Base-by-base conservation (phyloP, 2,888 invertebrate species). In the Mesorhabditis spiculigera region DNA sequence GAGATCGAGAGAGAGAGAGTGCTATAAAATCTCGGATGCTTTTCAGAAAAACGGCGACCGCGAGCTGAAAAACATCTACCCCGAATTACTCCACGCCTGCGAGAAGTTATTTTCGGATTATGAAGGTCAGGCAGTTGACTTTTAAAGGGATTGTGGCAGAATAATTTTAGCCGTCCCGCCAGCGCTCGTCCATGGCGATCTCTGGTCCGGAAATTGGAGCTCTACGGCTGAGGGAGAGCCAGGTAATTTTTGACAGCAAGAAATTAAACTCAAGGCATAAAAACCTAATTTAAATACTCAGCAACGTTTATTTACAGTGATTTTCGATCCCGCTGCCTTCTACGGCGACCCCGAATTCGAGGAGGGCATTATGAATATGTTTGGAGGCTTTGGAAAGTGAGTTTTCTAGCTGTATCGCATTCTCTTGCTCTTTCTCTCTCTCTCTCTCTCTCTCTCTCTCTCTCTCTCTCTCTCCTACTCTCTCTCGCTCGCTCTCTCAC, bases 161-260 rank as follows among this genome's bases (percentile, higher is more conserved):
- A 87, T 74, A 81, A 81, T 8, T 4, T 16, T 63, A 5, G 81
- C 86, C 28, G 82, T 88, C 5, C 63, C 76, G 43, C 90, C 90
- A 8, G 86, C 90, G n/a, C 82, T 90, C 28, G 83, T 90, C 3
- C 90, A 90, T 85, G 90, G 90, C 2, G 90, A 90, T 83, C 84
- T 90, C 45, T 90, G 90, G 90, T 85, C 88, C 76, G 90, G 90
- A 28, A 90, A 90, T 87, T 87, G 86, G 45, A 88, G 86, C n/a
- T 87, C 88, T 71, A 79, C 73, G 72, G n/a, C 10, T 50, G 80
- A 84, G 42, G 82, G 84, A 6, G 87, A 86, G 58, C 89, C 89
- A 76, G 87, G 89, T 89, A 82, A 78, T 63, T 16, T 10, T 16
- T 44, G n/a, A 16, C 45, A 8, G 58, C 58, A 10, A 13, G 43